Base-by-base conservation (phyloP, 2,797 vertebrate genomes). In the Onychomys torridus region DNA sequence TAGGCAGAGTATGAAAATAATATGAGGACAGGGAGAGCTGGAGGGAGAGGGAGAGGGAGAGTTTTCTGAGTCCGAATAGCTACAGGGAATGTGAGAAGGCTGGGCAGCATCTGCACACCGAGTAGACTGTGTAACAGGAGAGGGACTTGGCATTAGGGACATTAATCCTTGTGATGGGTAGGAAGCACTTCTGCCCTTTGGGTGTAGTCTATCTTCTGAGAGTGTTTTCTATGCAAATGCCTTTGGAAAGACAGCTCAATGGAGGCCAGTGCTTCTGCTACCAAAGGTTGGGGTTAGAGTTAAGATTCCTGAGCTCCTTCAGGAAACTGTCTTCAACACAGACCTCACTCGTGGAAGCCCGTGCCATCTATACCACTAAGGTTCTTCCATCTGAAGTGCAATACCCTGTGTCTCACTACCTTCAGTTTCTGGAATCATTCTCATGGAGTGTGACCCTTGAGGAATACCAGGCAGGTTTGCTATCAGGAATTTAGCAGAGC, bases 401-500 rank as follows among this genome's bases (percentile, higher is more conserved):
- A 76, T 21, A 11, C 13, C 32, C 23, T 19, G 11, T 5, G 19
- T 77, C n/a, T 90, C n/a, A 14, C 9, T 32, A 49, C 1, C 34
- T 78, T 32, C 8, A 32, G 46, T 81, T 81, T 94, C 87, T 90
- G 71, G 43, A 73, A 81, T 90, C 73, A 73, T 37, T 95, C 91
- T 91, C 52, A 16, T 76, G 83, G 71, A 90, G 43, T 81, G 10
- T 52, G 55, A 40, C 12, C 57, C 8, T 94, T 71, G 76, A 83
- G 27, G 21, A 29, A 75, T 82, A 27, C 14, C 46, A 65, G 61
- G 25, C 16, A 78, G 92, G 63, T 89, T 79, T 76, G 25, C 21
- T 83, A 85, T 40, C 34, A 37, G 37, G 34, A 67, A 81, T 73
- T 55, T 23, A 52, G 46, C 57, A 78, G 32, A 13, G 84, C 34